A percentile compares a stretch with the other conserved stretches of the same genome.
phyloP scores from a whole-genome alignment of 2,113 vertebrate genomes.

The Theristicus caerulescens region DNA sequence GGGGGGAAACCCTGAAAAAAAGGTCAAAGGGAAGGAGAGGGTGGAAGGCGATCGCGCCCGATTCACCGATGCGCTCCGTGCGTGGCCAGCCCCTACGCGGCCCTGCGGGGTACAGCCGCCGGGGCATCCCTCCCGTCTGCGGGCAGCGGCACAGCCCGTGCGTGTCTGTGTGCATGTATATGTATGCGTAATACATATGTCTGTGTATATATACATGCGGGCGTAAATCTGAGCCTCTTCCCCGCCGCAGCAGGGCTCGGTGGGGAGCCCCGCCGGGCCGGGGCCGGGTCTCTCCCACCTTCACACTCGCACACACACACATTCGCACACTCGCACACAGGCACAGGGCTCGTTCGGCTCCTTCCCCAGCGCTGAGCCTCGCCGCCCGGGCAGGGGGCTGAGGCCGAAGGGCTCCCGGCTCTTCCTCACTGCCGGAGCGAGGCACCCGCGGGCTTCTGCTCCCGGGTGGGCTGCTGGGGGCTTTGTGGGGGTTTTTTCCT shows the following conservation, averaged over 20 bases:
- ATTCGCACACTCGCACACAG: not conserved
- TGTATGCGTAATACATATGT: no score
- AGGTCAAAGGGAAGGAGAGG: not conserved
- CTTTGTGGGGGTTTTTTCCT: not conserved
- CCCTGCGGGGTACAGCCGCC: no score
- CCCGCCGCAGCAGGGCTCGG: not conserved
- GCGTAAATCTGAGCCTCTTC: not conserved
- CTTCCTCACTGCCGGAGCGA: not conserved
- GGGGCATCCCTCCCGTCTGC: not conserved
- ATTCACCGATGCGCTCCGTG: not conserved
- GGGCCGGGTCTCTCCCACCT: not conserved
- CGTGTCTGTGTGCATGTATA: accelerated
- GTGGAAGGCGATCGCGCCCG: not conserved
- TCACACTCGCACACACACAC: no score
- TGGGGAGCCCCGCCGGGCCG: not conserved
- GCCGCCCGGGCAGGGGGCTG: not conserved
- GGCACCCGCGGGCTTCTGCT: not conserved
- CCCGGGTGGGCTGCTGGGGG: not conserved
- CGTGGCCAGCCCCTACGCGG: not conserved
- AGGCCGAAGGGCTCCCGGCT: not conserved
- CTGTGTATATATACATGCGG: accelerated
- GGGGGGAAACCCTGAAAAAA: not conserved
- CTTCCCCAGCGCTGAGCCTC: not conserved
- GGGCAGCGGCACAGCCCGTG: not conserved
- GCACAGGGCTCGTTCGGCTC: not conserved